phyloP scores from a whole-genome alignment of 2,888 invertebrate species.

The Ormyrus nitidulus region DNA sequence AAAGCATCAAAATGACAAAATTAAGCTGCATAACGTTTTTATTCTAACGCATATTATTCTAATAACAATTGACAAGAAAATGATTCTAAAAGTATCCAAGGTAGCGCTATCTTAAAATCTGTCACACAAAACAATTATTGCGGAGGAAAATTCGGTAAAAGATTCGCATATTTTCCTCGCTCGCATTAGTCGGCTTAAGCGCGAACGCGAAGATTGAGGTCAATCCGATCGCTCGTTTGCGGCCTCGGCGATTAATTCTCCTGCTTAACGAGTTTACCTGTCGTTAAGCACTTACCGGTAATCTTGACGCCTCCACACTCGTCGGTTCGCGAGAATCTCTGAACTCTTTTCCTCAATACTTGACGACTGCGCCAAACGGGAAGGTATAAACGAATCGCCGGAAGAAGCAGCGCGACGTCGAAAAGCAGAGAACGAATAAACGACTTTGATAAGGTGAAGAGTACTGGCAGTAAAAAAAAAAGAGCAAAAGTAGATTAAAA shows the following conservation, averaged over 20 bases:
- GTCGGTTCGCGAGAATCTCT: slow-evolving; percentile 1
- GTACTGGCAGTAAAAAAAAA: slow-evolving; percentile 16
- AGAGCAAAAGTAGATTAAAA: not conserved
- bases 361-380: not conserved
- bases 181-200: not conserved
- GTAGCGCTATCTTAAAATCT: slow-evolving; percentile 10
- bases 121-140: slow-evolving; percentile 14
- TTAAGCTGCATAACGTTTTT: too few species aligned
- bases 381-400: not conserved
- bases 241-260: slow-evolving; percentile 23
- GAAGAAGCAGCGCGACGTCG: not conserved
- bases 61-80: too few species aligned
- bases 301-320: slow-evolving; percentile 14
- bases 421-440: not conserved
- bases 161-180: slow-evolving; percentile 14
- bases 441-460: slow-evolving; percentile 7
- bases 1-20: too few species aligned
- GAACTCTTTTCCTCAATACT: not conserved
- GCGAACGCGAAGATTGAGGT: slow-evolving; percentile 6
- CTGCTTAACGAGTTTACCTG: slow-evolving; percentile 16
- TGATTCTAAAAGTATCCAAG: too few species aligned
- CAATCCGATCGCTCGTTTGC: slow-evolving; percentile 29
- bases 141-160: slow-evolving; percentile 6
- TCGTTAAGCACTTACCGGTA: slow-evolving; percentile 26
- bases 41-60: too few species aligned